Conservation (phyloP, 2,113 vertebrate species). For the Hyla sarda region DNA sequence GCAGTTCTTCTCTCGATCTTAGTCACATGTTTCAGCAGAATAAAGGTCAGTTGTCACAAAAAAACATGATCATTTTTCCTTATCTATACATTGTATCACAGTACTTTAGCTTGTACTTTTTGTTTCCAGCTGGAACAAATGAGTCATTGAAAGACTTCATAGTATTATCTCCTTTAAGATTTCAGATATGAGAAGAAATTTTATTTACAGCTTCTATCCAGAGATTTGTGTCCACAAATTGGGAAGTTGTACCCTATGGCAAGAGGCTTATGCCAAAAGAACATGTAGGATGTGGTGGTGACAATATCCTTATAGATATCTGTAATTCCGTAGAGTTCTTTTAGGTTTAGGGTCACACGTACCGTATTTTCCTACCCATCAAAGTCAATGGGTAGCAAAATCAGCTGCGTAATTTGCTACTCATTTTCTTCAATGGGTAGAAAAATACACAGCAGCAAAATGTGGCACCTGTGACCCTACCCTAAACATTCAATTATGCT, state of each 20-base stretch:
- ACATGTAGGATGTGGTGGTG: not conserved
- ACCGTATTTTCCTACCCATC: too few species aligned
- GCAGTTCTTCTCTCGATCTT: not conserved
- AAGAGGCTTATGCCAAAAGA: not conserved
- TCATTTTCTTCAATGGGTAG: too few species aligned
- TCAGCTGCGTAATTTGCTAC: too few species aligned
- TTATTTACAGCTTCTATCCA: not conserved
- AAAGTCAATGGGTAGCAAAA: too few species aligned
- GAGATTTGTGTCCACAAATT: not conserved
- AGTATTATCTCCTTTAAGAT: not conserved
- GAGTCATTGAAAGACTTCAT: not conserved
- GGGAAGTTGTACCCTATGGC: not conserved
- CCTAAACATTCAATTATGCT: too few species aligned
- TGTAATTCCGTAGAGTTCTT: not conserved
- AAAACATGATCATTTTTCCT: not conserved
- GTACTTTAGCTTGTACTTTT: not conserved
- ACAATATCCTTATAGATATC: not conserved
- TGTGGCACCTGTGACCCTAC: too few species aligned
- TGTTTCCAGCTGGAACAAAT: not conserved
- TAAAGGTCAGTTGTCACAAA: conserved; percentile 1
- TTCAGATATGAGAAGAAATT: not conserved
- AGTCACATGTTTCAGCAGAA: conserved; percentile 21
- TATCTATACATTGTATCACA: not conserved
- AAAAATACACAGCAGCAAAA: too few species aligned
- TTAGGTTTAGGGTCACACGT: not conserved